phyloP scores from a whole-genome alignment of 2,113 vertebrate species.

The Neogobius melanostomus region DNA sequence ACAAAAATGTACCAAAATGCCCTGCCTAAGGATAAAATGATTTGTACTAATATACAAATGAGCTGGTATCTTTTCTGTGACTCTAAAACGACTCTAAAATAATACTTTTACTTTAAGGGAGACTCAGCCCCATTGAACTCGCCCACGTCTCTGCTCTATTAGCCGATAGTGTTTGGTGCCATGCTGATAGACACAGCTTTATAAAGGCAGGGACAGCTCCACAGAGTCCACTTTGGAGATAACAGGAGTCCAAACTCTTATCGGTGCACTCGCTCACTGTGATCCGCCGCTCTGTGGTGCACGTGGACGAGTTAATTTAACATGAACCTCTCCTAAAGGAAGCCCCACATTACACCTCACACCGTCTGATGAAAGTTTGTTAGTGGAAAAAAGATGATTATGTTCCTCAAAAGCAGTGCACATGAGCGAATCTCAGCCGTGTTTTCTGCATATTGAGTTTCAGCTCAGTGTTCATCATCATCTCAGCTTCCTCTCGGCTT shows the following conservation, averaged over 20 bases:
- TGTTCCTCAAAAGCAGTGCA: neutral
- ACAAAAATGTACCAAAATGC: too few species aligned
- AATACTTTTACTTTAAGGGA: constrained; percentile 2
- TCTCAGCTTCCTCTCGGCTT: too few species aligned
- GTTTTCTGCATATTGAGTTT: too few species aligned
- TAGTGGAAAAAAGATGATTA: neutral
- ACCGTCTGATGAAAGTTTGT: neutral
- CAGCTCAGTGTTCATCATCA: too few species aligned
- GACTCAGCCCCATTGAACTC: neutral
- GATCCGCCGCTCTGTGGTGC: constrained; percentile 18
- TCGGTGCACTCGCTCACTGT: constrained; percentile 48
- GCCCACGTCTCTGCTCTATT: constrained; percentile 36
- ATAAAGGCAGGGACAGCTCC: constrained; percentile 47
- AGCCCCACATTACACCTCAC: neutral
- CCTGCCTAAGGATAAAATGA: too few species aligned
- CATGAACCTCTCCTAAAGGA: constrained; percentile 8
- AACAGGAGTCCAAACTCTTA: constrained; percentile 54
- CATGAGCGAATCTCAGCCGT: too few species aligned
- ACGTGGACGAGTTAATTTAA: constrained; percentile 20
- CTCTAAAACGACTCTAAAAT: too few species aligned
- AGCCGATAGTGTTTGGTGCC: constrained; percentile 46
- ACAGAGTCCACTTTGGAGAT: constrained; percentile 47
- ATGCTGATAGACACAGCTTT: constrained; percentile 34
- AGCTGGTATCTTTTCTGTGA: too few species aligned
- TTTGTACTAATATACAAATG: too few species aligned